These are phyloP conservation scores for Drosophila formosana DNA, from an alignment of 2,888 invertebrate genomes.

Conservation along the genomic window DNA sequence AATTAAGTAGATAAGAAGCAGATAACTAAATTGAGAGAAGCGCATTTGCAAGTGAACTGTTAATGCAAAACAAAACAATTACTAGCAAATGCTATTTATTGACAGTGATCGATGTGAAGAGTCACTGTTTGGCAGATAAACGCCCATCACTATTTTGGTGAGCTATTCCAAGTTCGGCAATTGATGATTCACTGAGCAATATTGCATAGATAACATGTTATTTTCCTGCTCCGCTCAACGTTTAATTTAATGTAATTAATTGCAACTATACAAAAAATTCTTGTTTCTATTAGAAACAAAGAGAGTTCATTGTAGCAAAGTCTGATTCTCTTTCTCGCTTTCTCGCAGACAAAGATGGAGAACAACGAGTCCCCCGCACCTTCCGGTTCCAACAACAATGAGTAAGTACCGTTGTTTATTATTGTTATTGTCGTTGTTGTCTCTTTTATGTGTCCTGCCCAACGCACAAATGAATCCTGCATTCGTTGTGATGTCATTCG, in stretches of 20 bases:
- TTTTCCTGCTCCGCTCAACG: constrained; percentile 20
- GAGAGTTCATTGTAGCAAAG: constrained; percentile 24
- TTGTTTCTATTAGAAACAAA: constrained; percentile 14
- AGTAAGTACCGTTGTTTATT: constrained; percentile 58
- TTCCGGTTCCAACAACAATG: constrained; percentile 71
- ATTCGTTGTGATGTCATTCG: constrained; percentile 34
- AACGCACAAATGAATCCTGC: constrained; percentile 32
- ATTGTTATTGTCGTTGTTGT: background rate
- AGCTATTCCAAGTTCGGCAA: constrained; percentile 36
- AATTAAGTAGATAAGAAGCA: background rate
- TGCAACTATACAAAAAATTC: constrained; percentile 21
- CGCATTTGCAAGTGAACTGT: background rate
- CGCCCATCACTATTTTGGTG: constrained; percentile 44
- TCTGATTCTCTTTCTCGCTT: constrained; percentile 8
- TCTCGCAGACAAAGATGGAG: constrained; percentile 54
- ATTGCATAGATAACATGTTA: constrained; percentile 69
- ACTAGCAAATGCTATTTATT: background rate
- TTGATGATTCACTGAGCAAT: constrained; percentile 55
- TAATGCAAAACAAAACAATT: background rate
- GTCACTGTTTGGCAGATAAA: constrained; percentile 17
- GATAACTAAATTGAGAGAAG: background rate
- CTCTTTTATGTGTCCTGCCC: constrained; percentile 11
- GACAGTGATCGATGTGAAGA: constrained; percentile 5
- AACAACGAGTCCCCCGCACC: constrained; percentile 73
- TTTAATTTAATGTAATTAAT: constrained; percentile 39